phyloP scores from a whole-genome alignment of 2,113 vertebrate species.

The Pygoscelis antarcticus region DNA sequence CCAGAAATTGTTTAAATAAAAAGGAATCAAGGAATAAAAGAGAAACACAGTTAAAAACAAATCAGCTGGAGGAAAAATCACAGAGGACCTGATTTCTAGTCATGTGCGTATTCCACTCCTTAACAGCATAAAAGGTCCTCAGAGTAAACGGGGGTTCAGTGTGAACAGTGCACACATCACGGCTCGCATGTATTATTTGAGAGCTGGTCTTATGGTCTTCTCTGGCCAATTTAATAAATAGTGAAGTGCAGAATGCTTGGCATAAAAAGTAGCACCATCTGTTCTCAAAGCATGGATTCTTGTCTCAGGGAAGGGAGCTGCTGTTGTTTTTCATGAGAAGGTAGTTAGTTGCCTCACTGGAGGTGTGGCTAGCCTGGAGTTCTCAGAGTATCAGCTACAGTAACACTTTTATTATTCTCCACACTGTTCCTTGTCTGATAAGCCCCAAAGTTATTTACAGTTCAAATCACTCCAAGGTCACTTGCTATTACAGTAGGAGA shows the following conservation, averaged over 20 bases:
- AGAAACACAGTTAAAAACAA: background rate
- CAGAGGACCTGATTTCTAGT: background rate
- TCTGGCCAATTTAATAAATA: conserved; percentile 17
- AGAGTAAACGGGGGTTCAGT: background rate
- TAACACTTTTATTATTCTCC: conserved; percentile 54
- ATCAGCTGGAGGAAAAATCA: background rate
- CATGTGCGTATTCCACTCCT: background rate
- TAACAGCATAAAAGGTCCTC: background rate
- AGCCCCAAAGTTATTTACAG: conserved; percentile 48
- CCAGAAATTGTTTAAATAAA: background rate
- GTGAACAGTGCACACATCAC: background rate
- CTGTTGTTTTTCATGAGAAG: conserved; percentile 40
- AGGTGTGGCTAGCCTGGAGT: conserved; percentile 51
- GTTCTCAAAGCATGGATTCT: conserved; percentile 32
- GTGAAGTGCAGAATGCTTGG: conserved; percentile 36
- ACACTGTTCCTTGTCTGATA: conserved; percentile 57
- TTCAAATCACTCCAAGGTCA: conserved; percentile 44
- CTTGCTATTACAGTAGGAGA: background rate
- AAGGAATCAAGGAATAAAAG: background rate
- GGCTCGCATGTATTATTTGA: background rate
- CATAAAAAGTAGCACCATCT: conserved; percentile 39
- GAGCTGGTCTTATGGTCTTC: background rate
- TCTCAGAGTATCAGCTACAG: conserved; percentile 29
- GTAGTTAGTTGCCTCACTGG: conserved; percentile 12
- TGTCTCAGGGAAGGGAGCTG: conserved; percentile 5